Percentiles rank a stretch among this genome's conserved stretches.
Conservation (phyloP, 2,113 vertebrate species). For the Apeltes quadracus region DNA sequence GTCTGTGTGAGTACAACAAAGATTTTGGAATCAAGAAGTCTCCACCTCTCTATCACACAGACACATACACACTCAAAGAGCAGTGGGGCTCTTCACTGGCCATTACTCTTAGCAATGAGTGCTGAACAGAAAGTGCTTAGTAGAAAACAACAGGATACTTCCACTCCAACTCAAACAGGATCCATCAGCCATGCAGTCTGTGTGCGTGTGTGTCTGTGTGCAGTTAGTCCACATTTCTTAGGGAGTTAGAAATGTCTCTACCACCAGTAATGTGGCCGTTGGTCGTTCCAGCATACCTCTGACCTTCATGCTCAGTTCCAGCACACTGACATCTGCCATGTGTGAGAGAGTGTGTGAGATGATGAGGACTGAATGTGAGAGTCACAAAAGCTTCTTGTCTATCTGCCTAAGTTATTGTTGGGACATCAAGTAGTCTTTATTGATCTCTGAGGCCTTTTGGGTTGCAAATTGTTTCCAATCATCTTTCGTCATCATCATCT, state of each 20-base stretch:
- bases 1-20: constrained; percentile 23
- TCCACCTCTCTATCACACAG: constrained; percentile 12
- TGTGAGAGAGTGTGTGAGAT: not conserved
- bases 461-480: constrained; percentile 26
- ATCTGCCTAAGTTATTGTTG: constrained; percentile 36
- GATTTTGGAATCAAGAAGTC: constrained; percentile 33
- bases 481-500: no score
- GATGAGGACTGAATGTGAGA: constrained; percentile 32
- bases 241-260: constrained; percentile 39
- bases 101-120: constrained; percentile 65
- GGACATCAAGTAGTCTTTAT: constrained; percentile 37
- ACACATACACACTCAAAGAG: constrained; percentile 32
- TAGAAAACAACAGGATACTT: constrained; percentile 71
- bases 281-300: constrained; percentile 50
- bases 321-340: constrained; percentile 62
- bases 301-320: constrained; percentile 74
- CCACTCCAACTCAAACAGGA: constrained; percentile 57
- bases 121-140: constrained; percentile 67
- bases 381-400: constrained; percentile 23
- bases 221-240: not conserved
- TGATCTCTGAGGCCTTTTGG: constrained; percentile 38
- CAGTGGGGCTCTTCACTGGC: constrained; percentile 60
- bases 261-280: constrained; percentile 46
- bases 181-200: constrained; percentile 46
- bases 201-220: constrained; percentile 4